These are phyloP conservation scores for Dynastes tityus DNA, from an alignment of 2,888 invertebrate genomes.

Conservation along the genomic window DNA sequence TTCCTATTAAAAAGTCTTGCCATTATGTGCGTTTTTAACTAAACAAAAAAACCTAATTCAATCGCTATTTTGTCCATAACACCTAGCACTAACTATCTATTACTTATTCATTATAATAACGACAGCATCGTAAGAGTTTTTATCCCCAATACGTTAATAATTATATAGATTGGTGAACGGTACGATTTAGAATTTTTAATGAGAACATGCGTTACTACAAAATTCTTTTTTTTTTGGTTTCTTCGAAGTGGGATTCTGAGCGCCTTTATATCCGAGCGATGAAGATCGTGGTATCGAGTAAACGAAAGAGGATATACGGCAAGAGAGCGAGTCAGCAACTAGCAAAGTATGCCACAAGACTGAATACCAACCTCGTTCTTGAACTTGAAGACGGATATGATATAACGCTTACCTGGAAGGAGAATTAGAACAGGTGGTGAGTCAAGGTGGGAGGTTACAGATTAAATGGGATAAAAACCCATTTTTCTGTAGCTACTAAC, in stretches of 20 bases:
- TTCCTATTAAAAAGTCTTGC: slow-evolving; percentile 27
- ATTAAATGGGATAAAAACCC: slow-evolving; percentile 8
- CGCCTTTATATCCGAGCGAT: slow-evolving; percentile 39
- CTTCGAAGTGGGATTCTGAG: slow-evolving; percentile 27
- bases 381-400: slow-evolving; percentile 59
- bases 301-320: slow-evolving; percentile 6
- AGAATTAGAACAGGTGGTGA: slow-evolving; percentile 57
- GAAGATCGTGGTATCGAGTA: slow-evolving; percentile 23
- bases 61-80: slow-evolving; percentile 35
- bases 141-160: slow-evolving; percentile 15
- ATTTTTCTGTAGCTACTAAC: slow-evolving; percentile 15
- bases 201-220: slow-evolving; percentile 36
- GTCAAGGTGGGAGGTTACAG: slow-evolving; percentile 49
- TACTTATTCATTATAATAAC: slow-evolving; percentile 33
- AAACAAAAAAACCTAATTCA: slow-evolving; percentile 16
- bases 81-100: slow-evolving; percentile 27
- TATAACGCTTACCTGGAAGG: slow-evolving; percentile 58
- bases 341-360: slow-evolving; percentile 57
- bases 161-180: slow-evolving; percentile 20
- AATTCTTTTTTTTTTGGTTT: slow-evolving; percentile 26
- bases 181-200: slow-evolving; percentile 39
- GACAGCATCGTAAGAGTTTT: slow-evolving; percentile 15
- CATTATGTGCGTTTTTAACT: slow-evolving; percentile 33
- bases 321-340: slow-evolving; percentile 26
- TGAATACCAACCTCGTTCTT: slow-evolving; percentile 57